phyloP scores from a whole-genome alignment of 2,888 invertebrate genomes.

The Ypsolopha sequella region DNA sequence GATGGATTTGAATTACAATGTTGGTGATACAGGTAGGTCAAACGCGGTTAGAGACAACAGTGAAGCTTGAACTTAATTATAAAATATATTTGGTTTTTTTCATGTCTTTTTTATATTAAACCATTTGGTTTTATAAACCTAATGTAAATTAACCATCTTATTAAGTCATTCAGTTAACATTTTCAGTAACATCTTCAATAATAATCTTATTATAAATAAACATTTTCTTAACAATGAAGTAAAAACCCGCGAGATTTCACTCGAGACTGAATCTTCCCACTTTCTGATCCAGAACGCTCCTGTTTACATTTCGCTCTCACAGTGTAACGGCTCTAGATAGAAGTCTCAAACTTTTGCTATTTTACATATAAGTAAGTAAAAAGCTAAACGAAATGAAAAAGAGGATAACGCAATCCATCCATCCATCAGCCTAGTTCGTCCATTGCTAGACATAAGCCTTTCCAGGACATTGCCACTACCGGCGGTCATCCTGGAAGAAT shows the following conservation, averaged over 20 bases:
- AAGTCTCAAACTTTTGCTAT: neutral
- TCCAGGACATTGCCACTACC: no score
- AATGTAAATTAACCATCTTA: no score
- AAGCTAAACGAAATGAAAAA: neutral
- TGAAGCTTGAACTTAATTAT: constrained; percentile 24
- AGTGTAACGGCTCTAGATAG: neutral
- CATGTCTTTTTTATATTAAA: no score
- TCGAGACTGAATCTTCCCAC: neutral
- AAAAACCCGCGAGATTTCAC: neutral
- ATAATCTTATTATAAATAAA: no score
- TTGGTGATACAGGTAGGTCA: constrained; percentile 11
- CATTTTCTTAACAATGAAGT: no score
- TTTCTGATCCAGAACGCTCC: neutral
- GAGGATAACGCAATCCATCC: neutral
- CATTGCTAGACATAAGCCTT: no score
- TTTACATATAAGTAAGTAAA: neutral
- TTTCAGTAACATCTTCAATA: no score
- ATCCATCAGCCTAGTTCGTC: no score
- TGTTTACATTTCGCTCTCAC: neutral
- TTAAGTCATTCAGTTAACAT: no score
- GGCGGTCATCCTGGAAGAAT: no score
- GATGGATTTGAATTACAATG: constrained; percentile 43
- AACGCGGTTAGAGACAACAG: constrained; percentile 24
- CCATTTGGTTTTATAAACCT: no score
- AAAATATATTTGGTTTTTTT: no score